Conservation (phyloP, 2,113 vertebrate genomes). For the Anser cygnoides region DNA sequence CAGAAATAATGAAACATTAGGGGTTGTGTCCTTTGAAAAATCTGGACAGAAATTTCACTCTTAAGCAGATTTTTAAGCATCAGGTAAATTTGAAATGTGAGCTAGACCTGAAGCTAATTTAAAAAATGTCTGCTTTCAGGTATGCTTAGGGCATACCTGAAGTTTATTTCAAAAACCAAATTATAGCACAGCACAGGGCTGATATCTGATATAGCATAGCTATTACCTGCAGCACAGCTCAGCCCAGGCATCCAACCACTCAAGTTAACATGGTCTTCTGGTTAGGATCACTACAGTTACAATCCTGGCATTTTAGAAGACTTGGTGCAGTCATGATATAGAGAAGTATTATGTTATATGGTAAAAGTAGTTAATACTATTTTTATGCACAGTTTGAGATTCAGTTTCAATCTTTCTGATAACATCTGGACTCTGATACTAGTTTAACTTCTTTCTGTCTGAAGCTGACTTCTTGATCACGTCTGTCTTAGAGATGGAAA, state of each 20-base stretch:
- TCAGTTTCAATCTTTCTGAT: neutral
- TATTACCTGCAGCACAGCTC: accelerated
- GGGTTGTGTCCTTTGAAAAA: neutral
- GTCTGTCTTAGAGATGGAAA: neutral
- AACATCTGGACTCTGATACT: neutral
- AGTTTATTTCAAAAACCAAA: neutral
- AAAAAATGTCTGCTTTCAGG: neutral
- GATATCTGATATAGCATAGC: neutral
- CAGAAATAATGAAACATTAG: neutral
- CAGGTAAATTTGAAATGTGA: neutral
- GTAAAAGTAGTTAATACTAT: neutral
- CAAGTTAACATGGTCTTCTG: neutral
- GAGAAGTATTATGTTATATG: neutral
- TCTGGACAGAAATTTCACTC: neutral
- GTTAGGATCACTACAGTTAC: neutral
- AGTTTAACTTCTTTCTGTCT: neutral
- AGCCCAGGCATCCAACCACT: neutral
- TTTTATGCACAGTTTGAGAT: neutral
- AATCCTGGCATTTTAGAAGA: neutral
- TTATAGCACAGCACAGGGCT: neutral
- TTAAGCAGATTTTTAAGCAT: neutral
- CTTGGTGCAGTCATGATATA: neutral
- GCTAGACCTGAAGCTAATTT: neutral
- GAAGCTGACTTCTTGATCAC: neutral
- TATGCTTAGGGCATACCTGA: neutral